A percentile compares a stretch with the other conserved stretches of the same genome.
Evolutionary conservation across 2,113 vertebrate species (phyloP).

Genomic region (Globicephala melas): DNA sequence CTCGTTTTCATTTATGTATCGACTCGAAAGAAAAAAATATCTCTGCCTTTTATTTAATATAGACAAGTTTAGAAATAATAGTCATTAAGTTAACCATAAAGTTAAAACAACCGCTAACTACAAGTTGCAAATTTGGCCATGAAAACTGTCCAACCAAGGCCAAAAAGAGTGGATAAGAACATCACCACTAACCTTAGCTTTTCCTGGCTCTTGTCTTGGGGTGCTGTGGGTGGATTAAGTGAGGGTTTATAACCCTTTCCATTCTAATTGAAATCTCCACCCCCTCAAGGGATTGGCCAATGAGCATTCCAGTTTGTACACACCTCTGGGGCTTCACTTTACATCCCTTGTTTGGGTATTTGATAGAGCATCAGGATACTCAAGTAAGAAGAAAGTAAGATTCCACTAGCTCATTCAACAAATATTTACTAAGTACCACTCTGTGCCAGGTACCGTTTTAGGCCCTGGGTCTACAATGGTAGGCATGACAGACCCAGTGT

Average conservation of each 20-base stretch:
- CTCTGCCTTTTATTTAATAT: background rate
- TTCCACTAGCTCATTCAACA: background rate
- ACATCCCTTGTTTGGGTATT: background rate
- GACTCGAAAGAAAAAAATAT: background rate
- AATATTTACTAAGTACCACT: background rate
- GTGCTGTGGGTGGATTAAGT: fast-evolving
- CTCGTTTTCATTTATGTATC: background rate
- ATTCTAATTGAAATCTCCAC: background rate
- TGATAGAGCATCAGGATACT: background rate
- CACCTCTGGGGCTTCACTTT: background rate
- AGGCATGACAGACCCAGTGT: background rate
- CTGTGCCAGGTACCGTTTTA: background rate
- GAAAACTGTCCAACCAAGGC: background rate
- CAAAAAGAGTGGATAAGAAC: background rate
- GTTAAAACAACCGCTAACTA: background rate
- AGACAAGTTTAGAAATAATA: background rate
- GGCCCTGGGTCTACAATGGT: background rate
- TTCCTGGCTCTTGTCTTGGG: background rate
- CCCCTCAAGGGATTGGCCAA: background rate
- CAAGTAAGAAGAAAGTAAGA: background rate
- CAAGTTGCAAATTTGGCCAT: background rate
- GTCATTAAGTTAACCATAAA: background rate
- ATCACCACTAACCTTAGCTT: slow-evolving; percentile 40
- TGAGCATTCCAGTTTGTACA: background rate
- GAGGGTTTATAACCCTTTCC: background rate